phyloP scores from a whole-genome alignment of 2,888 invertebrate genomes.

The Melinaea marsaeus region DNA sequence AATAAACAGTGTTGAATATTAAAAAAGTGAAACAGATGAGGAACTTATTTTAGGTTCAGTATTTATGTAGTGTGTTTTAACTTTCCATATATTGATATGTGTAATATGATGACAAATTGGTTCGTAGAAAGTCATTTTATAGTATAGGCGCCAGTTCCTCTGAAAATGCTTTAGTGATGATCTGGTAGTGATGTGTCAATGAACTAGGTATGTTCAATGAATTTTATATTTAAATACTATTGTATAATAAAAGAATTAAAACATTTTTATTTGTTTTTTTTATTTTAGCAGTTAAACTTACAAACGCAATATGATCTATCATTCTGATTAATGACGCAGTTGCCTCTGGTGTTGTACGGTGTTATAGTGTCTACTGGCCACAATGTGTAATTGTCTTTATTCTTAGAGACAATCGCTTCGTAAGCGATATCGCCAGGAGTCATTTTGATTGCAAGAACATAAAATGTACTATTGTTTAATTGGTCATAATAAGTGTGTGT shows the following conservation, averaged over 20 bases:
- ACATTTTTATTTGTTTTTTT: slow-evolving; percentile 13
- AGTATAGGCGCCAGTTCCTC: no score
- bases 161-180: no score
- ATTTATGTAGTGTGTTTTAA: no score
- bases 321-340: slow-evolving; percentile 42
- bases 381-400: slow-evolving; percentile 54
- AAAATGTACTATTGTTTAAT: slow-evolving; percentile 52
- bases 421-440: slow-evolving; percentile 80
- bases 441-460: slow-evolving; percentile 80
- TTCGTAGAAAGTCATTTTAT: no score
- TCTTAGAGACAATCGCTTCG: slow-evolving; percentile 80
- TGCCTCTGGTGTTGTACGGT: slow-evolving; percentile 45
- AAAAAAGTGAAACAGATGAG: no score
- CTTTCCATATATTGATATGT: no score
- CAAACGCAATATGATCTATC: slow-evolving; percentile 53
- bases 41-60: no score
- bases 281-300: slow-evolving; percentile 32
- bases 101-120: no score
- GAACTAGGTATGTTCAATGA: no score
- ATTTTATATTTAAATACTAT: no score
- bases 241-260: slow-evolving; percentile 4
- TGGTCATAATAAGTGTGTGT: slow-evolving; percentile 53
- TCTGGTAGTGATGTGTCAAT: no score
- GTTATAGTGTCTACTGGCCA: slow-evolving; percentile 72
- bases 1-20: no score